Conservation (phyloP, 2,888 invertebrate genomes). For the Troides oblongomaculatus region DNA sequence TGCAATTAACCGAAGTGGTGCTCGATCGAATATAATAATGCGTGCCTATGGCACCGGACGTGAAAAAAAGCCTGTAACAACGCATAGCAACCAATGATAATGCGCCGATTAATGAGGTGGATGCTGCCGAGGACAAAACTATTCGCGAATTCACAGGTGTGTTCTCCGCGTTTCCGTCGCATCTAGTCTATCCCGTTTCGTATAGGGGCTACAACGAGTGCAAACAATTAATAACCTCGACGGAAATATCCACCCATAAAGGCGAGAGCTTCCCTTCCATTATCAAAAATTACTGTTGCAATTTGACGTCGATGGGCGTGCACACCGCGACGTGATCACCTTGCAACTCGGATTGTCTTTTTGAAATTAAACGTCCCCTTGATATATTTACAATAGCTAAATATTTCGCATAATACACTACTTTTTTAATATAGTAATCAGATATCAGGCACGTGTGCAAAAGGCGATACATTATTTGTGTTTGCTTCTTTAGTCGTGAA, state of each 20-base stretch:
- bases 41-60: conserved; percentile 34
- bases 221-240: conserved; percentile 60
- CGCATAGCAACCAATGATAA: conserved; percentile 64
- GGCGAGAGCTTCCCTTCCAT: conserved; percentile 62
- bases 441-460: conserved; percentile 69
- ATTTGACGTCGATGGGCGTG: conserved; percentile 65
- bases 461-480: conserved; percentile 54
- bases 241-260: conserved; percentile 74
- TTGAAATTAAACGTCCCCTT: conserved; percentile 65
- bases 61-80: conserved; percentile 66
- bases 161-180: conserved; percentile 49
- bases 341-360: conserved; percentile 67
- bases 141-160: conserved; percentile 67
- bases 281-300: conserved; percentile 75
- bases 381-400: conserved; percentile 53
- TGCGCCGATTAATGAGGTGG: conserved; percentile 52
- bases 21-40: conserved; percentile 19
- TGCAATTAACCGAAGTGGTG: conserved; percentile 30
- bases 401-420: conserved; percentile 50
- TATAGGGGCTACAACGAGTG: conserved; percentile 49
- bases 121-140: conserved; percentile 51
- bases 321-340: conserved; percentile 55
- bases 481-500: conserved; percentile 22
- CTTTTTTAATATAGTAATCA: conserved; percentile 64
- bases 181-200: conserved; percentile 58